Percentiles rank a stretch among this genome's conserved stretches.
Evolutionary conservation across 2,888 invertebrate genomes (phyloP).

Genomic region (Drosophila maculinotata): DNA sequence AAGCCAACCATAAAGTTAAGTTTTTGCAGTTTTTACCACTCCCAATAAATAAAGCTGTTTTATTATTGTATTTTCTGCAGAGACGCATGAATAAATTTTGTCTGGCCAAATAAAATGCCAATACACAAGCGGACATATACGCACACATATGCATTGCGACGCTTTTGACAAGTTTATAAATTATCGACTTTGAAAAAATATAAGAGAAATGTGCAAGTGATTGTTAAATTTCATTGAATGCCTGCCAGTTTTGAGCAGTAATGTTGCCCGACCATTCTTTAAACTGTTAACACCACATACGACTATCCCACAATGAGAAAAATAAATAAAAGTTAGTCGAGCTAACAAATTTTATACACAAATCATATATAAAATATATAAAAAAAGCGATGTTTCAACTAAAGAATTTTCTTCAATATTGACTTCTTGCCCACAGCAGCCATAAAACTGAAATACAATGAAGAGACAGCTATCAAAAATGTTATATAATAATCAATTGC

Average conservation of each 20-base stretch:
- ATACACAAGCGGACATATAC: slow-evolving; percentile 8
- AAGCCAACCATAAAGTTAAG: slow-evolving; percentile 42
- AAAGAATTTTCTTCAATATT: slow-evolving; percentile 12
- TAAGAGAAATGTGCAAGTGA: slow-evolving; percentile 43
- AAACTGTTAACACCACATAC: slow-evolving; percentile 40
- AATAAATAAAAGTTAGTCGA: slow-evolving; percentile 7
- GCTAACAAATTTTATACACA: slow-evolving; percentile 3
- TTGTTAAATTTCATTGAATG: slow-evolving; percentile 58
- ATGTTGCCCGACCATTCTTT: slow-evolving; percentile 15
- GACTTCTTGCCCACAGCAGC: slow-evolving; percentile 8
- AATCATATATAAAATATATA: slow-evolving; percentile 11
- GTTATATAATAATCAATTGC: too few species aligned
- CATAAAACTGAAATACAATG: background rate
- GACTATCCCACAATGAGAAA: background rate
- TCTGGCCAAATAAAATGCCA: slow-evolving; percentile 41
- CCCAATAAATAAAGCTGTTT: slow-evolving; percentile 61
- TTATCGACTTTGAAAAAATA: slow-evolving; percentile 41
- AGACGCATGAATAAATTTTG: slow-evolving; percentile 53
- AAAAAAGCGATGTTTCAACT: background rate
- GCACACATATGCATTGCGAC: slow-evolving; percentile 14
- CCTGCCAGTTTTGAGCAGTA: slow-evolving; percentile 30
- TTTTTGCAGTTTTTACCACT: slow-evolving; percentile 38
- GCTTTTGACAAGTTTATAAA: slow-evolving; percentile 64
- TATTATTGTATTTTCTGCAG: slow-evolving; percentile 52
- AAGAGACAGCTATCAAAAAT: too few species aligned